A percentile compares a stretch with the other conserved stretches of the same genome.
phyloP scores from a whole-genome alignment of 2,113 vertebrate species.

The Cygnus atratus region DNA sequence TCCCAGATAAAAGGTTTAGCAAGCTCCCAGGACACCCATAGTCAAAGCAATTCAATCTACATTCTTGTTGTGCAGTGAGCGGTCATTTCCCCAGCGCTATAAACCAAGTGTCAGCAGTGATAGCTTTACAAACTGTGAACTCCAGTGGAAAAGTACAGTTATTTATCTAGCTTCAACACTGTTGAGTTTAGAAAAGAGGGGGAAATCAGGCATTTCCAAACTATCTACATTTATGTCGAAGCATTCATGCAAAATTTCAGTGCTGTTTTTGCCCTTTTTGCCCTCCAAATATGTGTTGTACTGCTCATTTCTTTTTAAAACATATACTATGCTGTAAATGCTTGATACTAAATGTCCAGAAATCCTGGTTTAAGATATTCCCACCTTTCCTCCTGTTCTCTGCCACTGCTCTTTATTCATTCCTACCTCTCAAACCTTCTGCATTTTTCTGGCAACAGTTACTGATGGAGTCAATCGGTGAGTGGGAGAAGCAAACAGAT shows the following conservation, averaged over 20 bases:
- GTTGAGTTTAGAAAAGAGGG: not conserved
- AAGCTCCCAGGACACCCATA: constrained; percentile 40
- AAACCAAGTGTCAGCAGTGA: constrained; percentile 27
- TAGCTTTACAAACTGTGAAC: constrained; percentile 40
- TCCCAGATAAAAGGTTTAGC: constrained; percentile 46
- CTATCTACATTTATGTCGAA: not conserved
- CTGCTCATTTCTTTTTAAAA: not conserved
- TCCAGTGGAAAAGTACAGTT: constrained; percentile 25
- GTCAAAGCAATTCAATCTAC: constrained; percentile 54
- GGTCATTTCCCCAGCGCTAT: constrained; percentile 53
- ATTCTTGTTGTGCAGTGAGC: constrained; percentile 34
- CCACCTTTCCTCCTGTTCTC: not conserved
- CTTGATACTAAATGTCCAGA: not conserved
- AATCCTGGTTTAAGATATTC: not conserved
- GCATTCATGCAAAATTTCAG: not conserved
- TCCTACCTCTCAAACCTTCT: not conserved
- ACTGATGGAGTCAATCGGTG: not conserved
- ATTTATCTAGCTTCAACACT: constrained; percentile 25
- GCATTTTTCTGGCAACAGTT: not conserved
- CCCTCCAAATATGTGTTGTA: not conserved
- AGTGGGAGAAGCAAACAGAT: not conserved
- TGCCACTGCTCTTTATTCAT: not conserved
- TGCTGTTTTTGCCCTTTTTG: not conserved
- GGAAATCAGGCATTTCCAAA: not conserved
- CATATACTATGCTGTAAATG: not conserved